phyloP scores from a whole-genome alignment of 2,113 vertebrate species.

The Rhinoptilus africanus region DNA sequence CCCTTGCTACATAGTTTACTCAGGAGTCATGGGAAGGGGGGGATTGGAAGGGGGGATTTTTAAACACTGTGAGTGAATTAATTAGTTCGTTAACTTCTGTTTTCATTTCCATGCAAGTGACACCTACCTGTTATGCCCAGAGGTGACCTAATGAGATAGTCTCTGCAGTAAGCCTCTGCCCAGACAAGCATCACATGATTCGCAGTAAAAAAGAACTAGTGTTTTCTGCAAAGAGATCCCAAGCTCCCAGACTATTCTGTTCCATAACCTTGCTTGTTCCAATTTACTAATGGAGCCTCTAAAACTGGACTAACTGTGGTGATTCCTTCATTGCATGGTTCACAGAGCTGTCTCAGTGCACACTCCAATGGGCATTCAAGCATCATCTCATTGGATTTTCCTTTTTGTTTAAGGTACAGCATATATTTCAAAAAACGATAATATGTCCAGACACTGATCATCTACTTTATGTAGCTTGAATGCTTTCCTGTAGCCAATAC shows the following conservation, averaged over 20 bases:
- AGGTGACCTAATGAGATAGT: not conserved
- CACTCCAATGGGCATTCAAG: not conserved
- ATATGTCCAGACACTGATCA: not conserved
- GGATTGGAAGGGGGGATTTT: not conserved
- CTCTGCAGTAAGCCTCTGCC: not conserved
- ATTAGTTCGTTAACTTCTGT: not conserved
- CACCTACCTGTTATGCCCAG: not conserved
- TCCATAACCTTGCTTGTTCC: not conserved
- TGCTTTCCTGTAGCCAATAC: not conserved
- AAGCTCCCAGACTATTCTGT: not conserved
- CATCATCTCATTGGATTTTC: not conserved
- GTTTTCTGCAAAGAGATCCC: not conserved
- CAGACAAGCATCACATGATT: not conserved
- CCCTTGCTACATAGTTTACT: not conserved
- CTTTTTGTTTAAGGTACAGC: not conserved
- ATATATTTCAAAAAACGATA: not conserved
- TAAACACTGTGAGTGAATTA: not conserved
- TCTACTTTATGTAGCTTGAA: rapidly evolving
- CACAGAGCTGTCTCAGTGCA: not conserved
- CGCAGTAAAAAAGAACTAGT: not conserved
- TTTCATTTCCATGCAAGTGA: slow-evolving; percentile 17
- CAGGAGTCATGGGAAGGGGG: not conserved
- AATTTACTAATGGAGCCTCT: not conserved
- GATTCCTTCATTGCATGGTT: not conserved
- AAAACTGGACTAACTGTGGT: not conserved